phyloP scores from a whole-genome alignment of 2,113 vertebrate species.

The Myrmophylax atrothorax region DNA sequence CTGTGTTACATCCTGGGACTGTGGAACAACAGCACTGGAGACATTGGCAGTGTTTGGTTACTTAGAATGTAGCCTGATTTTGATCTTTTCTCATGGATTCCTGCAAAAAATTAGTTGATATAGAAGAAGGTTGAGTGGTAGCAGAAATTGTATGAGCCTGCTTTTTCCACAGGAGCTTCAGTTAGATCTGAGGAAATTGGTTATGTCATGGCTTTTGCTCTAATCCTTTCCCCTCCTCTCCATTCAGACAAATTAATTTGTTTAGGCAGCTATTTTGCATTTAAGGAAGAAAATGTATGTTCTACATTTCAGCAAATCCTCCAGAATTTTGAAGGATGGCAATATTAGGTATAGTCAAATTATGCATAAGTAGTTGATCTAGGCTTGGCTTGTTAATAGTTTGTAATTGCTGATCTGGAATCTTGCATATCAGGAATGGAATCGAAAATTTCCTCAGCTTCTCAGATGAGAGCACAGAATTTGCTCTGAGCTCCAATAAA shows the following conservation, averaged over 20 bases:
- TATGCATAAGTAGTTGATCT: background rate
- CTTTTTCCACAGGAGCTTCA: conserved; percentile 3
- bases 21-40: background rate
- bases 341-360: background rate
- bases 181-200: background rate
- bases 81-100: conserved; percentile 19
- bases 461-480: background rate
- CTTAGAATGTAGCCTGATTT: conserved; percentile 30
- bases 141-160: background rate
- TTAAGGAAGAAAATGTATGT: background rate
- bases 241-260: conserved; percentile 16
- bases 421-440: background rate
- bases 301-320: background rate
- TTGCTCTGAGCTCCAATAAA: background rate
- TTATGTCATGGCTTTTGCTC: background rate
- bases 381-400: background rate
- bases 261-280: background rate
- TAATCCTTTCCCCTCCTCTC: background rate
- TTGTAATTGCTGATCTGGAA: background rate
- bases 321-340: background rate
- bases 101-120: background rate
- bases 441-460: background rate
- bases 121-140: background rate
- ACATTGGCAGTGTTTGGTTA: background rate
- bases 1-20: background rate